Percentiles rank a stretch among this genome's conserved stretches.
phyloP scores from a whole-genome alignment of 2,888 invertebrate species.

The Synanthedon tipuliformis region DNA sequence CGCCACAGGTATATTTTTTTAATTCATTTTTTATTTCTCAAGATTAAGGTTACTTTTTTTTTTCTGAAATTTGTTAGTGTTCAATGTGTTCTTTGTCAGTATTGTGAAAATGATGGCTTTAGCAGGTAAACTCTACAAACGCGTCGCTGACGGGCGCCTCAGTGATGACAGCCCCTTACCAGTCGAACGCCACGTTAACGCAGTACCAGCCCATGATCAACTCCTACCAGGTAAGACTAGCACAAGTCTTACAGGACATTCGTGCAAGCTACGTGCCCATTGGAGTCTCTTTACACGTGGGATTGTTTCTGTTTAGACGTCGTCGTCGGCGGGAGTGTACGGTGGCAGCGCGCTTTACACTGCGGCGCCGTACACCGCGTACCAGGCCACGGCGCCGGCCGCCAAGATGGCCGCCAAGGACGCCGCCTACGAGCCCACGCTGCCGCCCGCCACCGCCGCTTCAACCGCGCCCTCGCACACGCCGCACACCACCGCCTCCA shows the following conservation, averaged over 20 bases:
- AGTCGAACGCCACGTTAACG: conserved; percentile 55
- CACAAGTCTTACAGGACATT: too few species aligned
- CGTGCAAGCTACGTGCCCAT: too few species aligned
- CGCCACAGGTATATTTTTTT: conserved; percentile 33
- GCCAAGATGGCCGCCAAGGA: neutral
- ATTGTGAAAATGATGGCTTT: neutral
- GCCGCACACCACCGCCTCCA: conserved; percentile 17
- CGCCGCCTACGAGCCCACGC: conserved; percentile 1
- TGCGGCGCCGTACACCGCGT: conserved; percentile 11
- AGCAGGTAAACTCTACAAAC: conserved; percentile 53
- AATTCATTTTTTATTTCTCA: neutral
- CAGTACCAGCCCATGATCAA: conserved; percentile 62
- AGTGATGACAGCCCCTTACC: conserved; percentile 47
- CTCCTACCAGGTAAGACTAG: conserved; percentile 47
- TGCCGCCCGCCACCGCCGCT: conserved; percentile 8
- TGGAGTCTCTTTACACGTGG: too few species aligned
- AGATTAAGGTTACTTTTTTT: neutral
- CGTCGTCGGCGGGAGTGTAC: conserved; percentile 50
- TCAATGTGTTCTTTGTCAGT: neutral
- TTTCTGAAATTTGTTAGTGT: neutral
- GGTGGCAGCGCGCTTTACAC: conserved; percentile 59
- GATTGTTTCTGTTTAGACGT: conserved; percentile 25
- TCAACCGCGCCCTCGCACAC: conserved; percentile 19
- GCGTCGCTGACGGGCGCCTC: conserved; percentile 48
- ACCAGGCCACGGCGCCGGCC: neutral